A percentile compares a stretch with the other conserved stretches of the same genome.
phyloP scores from a whole-genome alignment of 2,113 vertebrate genomes.

The Tachysurus vachellii region DNA sequence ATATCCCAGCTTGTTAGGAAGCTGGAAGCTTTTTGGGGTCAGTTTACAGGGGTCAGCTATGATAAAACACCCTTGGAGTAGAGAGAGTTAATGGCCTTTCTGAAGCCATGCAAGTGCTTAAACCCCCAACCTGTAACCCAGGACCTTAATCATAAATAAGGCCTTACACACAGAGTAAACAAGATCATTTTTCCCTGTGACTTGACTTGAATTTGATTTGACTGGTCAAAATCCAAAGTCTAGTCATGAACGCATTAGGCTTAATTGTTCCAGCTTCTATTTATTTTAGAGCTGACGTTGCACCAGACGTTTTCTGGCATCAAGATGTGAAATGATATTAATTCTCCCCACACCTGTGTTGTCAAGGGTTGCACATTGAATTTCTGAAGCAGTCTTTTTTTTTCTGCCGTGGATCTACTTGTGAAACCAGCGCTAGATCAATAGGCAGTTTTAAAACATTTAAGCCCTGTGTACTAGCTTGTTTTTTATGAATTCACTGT shows the following conservation, averaged over 20 bases:
- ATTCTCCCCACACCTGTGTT: neutral
- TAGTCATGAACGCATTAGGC: neutral
- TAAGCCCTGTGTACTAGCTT: neutral
- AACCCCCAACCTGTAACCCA: neutral
- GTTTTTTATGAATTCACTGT: conserved; percentile 38
- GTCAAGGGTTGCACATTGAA: neutral
- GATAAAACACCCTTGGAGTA: neutral
- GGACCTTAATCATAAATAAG: neutral
- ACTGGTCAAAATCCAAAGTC: neutral
- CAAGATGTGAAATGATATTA: neutral
- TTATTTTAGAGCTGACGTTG: neutral
- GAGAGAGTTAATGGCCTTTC: neutral
- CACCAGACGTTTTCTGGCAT: neutral
- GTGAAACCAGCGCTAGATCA: neutral
- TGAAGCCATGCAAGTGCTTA: neutral
- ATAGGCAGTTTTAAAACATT: neutral
- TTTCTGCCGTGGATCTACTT: neutral
- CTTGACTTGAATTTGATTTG: neutral
- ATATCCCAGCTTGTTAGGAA: neutral
- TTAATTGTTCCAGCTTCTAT: neutral
- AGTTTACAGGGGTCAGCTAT: neutral
- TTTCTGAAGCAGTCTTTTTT: neutral
- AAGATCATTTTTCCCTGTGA: neutral
- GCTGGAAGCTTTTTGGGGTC: neutral
- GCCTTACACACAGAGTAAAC: neutral